Evolutionary conservation across 2,888 invertebrate genomes (phyloP).

Genomic region (Poecilus cupreus): DNA sequence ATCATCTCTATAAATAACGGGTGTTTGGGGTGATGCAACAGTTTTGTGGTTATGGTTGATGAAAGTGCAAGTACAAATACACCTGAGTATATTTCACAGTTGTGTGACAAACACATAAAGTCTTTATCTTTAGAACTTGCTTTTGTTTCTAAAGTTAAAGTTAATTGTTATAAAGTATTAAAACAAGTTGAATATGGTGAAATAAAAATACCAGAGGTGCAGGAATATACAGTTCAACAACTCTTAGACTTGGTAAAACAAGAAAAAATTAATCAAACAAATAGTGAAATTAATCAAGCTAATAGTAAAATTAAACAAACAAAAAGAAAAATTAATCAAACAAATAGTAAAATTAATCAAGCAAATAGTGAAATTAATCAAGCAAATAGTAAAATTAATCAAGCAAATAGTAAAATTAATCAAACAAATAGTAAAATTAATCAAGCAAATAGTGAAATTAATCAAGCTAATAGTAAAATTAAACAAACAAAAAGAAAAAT

Average conservation of each 20-base stretch:
- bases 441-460: background rate
- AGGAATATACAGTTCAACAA: conserved; percentile 4
- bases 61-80: too few species aligned
- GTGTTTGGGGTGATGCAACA: background rate
- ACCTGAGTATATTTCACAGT: too few species aligned
- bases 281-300: background rate
- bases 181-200: background rate
- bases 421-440: background rate
- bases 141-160: background rate
- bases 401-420: background rate
- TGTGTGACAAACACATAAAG: too few species aligned
- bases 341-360: background rate
- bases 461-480: background rate
- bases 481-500: background rate
- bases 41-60: too few species aligned
- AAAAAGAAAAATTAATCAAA: background rate
- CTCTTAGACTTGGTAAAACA: background rate
- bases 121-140: background rate
- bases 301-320: background rate
- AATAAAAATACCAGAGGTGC: background rate
- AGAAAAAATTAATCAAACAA: background rate
- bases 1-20: background rate
- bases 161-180: background rate
- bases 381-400: background rate
- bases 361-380: background rate